Evolutionary conservation across 2,888 invertebrate genomes (phyloP).

Genomic region (Plusia festucae): DNA sequence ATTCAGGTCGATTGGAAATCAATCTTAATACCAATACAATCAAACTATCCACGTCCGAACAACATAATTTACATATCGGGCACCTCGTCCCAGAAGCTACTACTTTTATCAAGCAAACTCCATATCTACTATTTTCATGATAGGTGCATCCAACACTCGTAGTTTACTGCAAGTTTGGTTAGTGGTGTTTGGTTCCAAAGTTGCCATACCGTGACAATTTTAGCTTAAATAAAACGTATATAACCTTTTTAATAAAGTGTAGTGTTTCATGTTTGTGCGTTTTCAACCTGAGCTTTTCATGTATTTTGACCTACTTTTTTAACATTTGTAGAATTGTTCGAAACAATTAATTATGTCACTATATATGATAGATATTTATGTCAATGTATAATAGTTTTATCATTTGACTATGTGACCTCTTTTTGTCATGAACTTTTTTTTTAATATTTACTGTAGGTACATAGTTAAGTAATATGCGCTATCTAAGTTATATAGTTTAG

Average conservation of each 20-base stretch:
- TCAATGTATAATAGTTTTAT: too few relatives aligned
- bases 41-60: constrained; percentile 13
- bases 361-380: too few relatives aligned
- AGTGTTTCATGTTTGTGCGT: not conserved
- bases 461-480: too few relatives aligned
- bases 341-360: too few relatives aligned
- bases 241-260: not conserved
- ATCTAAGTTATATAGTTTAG: too few relatives aligned
- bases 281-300: too few relatives aligned
- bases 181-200: constrained; percentile 31
- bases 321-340: too few relatives aligned
- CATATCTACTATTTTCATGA: constrained; percentile 60
- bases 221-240: constrained; percentile 3
- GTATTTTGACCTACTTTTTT: too few relatives aligned
- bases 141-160: constrained; percentile 57
- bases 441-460: too few relatives aligned
- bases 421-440: too few relatives aligned
- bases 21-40: not conserved
- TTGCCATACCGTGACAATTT: constrained; percentile 22
- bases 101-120: constrained; percentile 67
- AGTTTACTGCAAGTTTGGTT: constrained; percentile 67
- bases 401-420: too few relatives aligned
- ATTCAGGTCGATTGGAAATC: not conserved
- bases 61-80: constrained; percentile 35
- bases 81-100: constrained; percentile 50